Percentiles rank a stretch among this genome's conserved stretches.
phyloP scores from a whole-genome alignment of 1,140 invertebrate genomes.

The Papilio polyxenes region DNA sequence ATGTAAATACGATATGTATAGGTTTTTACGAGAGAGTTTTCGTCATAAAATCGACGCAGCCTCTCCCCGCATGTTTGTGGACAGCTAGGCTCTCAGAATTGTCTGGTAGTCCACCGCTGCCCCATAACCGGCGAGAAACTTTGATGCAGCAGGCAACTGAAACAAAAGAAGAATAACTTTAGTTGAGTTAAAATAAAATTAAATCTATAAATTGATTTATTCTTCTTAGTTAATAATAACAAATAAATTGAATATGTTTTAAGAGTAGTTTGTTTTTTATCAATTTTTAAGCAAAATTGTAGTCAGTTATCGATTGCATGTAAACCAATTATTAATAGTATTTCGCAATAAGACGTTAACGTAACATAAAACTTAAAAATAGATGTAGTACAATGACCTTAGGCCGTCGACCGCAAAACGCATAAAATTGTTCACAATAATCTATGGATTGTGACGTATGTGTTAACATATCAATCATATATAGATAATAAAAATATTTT shows the following conservation, averaged over 20 bases:
- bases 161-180: conserved; percentile 63
- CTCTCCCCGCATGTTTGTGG: conserved; percentile 48
- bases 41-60: conserved; percentile 62
- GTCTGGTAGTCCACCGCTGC: conserved; percentile 69
- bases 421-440: conserved; percentile 40
- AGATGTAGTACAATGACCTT: conserved; percentile 38
- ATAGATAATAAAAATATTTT: conserved; percentile 12
- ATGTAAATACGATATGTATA: conserved; percentile 8
- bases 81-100: conserved; percentile 50
- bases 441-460: conserved; percentile 19
- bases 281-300: neutral
- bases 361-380: conserved; percentile 30
- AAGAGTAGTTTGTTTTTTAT: no score
- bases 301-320: neutral
- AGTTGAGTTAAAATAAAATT: conserved; percentile 18
- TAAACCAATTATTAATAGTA: neutral
- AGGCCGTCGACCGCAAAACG: conserved; percentile 43
- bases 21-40: conserved; percentile 51
- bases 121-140: conserved; percentile 73
- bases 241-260: neutral
- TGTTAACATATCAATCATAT: conserved; percentile 6
- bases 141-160: conserved; percentile 70
- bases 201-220: no score
- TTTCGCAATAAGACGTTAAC: conserved; percentile 20
- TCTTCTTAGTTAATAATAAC: no score